phyloP scores from a whole-genome alignment of 2,797 vertebrate species.

The Sebastes itinus region DNA sequence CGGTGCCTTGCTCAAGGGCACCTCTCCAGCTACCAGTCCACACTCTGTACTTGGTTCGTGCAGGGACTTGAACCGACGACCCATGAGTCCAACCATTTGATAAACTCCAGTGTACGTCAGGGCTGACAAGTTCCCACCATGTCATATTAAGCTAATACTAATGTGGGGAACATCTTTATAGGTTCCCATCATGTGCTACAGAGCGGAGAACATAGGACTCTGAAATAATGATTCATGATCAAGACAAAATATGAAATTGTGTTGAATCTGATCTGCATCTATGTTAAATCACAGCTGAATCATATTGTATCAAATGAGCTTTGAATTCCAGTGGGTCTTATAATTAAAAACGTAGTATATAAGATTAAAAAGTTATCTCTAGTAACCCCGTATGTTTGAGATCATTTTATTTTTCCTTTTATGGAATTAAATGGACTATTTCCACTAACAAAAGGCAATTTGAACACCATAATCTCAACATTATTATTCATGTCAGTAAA shows the following conservation, averaged over 20 bases:
- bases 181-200: no score
- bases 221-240: no score
- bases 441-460: background rate
- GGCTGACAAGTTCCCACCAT: no score
- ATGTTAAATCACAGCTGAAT: background rate
- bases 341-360: background rate
- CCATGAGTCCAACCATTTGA: no score
- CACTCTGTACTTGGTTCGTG: no score
- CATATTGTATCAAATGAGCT: background rate
- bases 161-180: no score
- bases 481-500: slow-evolving; percentile 35
- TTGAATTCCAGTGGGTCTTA: background rate
- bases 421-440: background rate
- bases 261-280: background rate
- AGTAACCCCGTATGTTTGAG: background rate
- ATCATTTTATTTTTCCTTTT: background rate
- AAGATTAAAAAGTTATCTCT: background rate
- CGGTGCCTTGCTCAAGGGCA: no score
- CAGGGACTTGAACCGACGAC: no score
- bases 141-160: no score
- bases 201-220: no score
- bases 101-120: no score
- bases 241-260: background rate
- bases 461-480: background rate
- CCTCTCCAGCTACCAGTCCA: no score